Conservation (phyloP, 2,797 vertebrate genomes). For the Chrosomus eos region DNA sequence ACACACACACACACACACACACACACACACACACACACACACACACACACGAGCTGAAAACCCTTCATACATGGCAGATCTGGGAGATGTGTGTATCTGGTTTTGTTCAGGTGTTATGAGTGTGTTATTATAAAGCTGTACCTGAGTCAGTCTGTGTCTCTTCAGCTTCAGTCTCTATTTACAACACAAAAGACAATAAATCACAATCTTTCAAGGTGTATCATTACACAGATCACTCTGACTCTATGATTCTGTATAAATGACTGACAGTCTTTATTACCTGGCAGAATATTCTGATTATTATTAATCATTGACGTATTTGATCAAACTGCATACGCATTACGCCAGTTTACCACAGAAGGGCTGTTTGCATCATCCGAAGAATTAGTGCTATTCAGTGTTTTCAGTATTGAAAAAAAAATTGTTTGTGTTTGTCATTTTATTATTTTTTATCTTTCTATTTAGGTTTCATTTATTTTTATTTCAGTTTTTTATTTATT, state of each 20-base stretch:
- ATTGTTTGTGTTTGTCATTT: neutral
- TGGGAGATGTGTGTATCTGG: neutral
- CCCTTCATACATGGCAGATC: neutral
- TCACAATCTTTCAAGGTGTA: neutral
- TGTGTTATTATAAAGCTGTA: neutral
- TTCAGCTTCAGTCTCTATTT: neutral
- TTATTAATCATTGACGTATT: neutral
- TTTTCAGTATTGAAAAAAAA: neutral
- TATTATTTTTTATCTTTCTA: neutral
- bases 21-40: too few relatives aligned
- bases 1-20: too few relatives aligned
- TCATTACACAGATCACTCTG: neutral
- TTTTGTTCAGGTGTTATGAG: neutral
- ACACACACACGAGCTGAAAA: neutral
- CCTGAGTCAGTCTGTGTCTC: neutral
- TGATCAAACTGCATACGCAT: neutral
- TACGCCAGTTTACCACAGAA: neutral
- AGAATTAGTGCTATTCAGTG: too few relatives aligned
- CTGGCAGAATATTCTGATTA: neutral
- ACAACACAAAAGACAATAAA: conserved; percentile 50
- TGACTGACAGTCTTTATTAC: neutral
- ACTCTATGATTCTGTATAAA: neutral
- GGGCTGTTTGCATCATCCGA: neutral
- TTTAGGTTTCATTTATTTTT: neutral
- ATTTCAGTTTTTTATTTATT: neutral